Evolutionary conservation across 1,140 invertebrate genomes (phyloP), one percentile per base, ranked within the genome.

Genomic region (Drosophila hydei): DNA sequence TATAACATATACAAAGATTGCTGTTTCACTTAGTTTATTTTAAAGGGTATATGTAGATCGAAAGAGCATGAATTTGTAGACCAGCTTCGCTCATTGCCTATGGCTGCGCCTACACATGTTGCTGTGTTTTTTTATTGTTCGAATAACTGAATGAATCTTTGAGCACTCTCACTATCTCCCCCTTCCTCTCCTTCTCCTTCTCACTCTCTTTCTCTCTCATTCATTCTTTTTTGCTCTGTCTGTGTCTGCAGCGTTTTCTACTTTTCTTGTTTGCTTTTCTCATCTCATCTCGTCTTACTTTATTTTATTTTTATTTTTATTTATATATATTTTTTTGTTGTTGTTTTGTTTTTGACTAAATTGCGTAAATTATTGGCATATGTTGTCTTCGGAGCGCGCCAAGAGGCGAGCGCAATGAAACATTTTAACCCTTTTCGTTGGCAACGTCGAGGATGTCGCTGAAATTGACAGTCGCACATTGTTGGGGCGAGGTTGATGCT

Each of bases 311-410:
- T 77, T 64, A 16, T 56, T 14, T 55, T 58, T 63, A 21, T 23
- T 72, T 27, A 25, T 54, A 36, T 70, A 36, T 36, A 21, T 54
- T 54, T 65, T 50, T 23, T 16, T 16, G 11, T 33, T 16, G 14
- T 52, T 43, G 27, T 43, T 71, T 58, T 65, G 40, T 63, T 51
- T 56, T 73, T 61, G 81, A 80, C 81, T 84, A 83, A 83, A 83
- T 83, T 79, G 79, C 79, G 79, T 83, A 83, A 83, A 83, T 83
- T 83, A 83, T 83, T 83, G 79, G 79, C 79, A 83, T 83, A 83
- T 85, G 81, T 80, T 85, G 77, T 85, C 73, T 85, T 79, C 72
- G 72, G 58, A 65, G 74, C 60, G 54, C 59, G 48, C 33, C 30
- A 36, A 54, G 52, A 55, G 16, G 36, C 38, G 52, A 77, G 55